These are phyloP conservation scores for Rhabdophis nuchalis DNA, from an alignment of 2,797 vertebrate species.

Conservation along the genomic window DNA sequence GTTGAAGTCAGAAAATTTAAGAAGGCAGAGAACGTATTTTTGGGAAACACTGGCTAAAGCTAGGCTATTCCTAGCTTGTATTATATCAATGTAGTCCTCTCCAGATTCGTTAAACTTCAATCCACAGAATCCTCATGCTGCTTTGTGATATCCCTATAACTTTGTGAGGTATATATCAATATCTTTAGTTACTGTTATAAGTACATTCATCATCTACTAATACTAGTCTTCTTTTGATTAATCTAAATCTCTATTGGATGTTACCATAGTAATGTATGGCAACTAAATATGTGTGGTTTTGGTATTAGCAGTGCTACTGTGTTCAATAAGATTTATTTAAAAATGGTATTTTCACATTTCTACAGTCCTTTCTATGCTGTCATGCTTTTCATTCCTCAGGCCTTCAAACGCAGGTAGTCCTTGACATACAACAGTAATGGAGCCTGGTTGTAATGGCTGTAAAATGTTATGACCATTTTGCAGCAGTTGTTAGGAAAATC, in stretches of 20 bases:
- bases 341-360: not conserved
- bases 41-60: slow-evolving; percentile 46
- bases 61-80: not conserved
- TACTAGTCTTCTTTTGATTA: slow-evolving; percentile 41
- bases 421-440: not conserved
- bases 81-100: not conserved
- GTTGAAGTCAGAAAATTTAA: slow-evolving; percentile 83
- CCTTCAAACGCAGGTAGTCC: not conserved
- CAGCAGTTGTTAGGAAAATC: not conserved
- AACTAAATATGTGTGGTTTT: not conserved
- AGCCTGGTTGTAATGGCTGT: not conserved
- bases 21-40: slow-evolving; percentile 77
- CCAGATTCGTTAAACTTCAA: not conserved
- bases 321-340: not conserved
- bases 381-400: not conserved
- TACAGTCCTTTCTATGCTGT: not conserved
- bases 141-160: not conserved
- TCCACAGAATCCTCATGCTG: not conserved
- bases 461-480: not conserved
- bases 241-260: slow-evolving; percentile 21
- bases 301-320: not conserved
- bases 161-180: not conserved
- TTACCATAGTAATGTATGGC: not conserved
- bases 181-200: not conserved
- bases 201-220: not conserved